Conservation (phyloP, 2,888 invertebrate genomes). For the Synergus japonicus region DNA sequence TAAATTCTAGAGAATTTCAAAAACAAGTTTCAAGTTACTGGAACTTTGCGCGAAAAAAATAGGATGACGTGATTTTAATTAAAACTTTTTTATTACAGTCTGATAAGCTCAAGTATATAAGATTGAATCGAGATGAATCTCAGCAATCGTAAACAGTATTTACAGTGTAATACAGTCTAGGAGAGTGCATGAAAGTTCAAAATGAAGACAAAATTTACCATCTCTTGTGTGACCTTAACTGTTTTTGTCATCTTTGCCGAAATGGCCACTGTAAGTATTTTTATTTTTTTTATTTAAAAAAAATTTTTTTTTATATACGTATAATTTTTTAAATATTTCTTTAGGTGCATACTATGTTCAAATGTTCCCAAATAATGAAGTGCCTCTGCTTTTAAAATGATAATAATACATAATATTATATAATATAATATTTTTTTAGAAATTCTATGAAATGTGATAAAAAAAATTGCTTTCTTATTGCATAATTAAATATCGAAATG, state of each 20-base stretch:
- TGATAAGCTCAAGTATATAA: not conserved
- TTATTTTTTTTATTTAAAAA: too few relatives aligned
- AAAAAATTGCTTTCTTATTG: not conserved
- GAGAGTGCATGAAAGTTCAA: not conserved
- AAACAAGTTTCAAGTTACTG: conserved; percentile 1
- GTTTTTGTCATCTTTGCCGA: not conserved
- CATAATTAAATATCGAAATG: not conserved
- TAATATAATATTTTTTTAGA: too few relatives aligned
- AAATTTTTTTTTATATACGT: too few relatives aligned
- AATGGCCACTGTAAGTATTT: not conserved
- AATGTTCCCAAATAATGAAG: too few relatives aligned
- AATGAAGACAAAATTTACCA: not conserved
- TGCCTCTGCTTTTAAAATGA: too few relatives aligned
- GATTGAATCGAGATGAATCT: not conserved
- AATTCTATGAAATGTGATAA: too few relatives aligned
- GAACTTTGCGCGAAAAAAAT: not conserved
- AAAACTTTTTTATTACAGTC: not conserved
- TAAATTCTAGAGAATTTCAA: not conserved
- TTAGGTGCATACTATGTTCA: too few relatives aligned
- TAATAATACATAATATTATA: too few relatives aligned
- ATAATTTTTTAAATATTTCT: too few relatives aligned
- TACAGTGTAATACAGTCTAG: not conserved
- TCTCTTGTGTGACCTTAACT: not conserved
- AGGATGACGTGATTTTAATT: not conserved
- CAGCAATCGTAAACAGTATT: not conserved